Base-by-base conservation (phyloP, 2,113 vertebrate species). In the Chinchilla lanigera region DNA sequence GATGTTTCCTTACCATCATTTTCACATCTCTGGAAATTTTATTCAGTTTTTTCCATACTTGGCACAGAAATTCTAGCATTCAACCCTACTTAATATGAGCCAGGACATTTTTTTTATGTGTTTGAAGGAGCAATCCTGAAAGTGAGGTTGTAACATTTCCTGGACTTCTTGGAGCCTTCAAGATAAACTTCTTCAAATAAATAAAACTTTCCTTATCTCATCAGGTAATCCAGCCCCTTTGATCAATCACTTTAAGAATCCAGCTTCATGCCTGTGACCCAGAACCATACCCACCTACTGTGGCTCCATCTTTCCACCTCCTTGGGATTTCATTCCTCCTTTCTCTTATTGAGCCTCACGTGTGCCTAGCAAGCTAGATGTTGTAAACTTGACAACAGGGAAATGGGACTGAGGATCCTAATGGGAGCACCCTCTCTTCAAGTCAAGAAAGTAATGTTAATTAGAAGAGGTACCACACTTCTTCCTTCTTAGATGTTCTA, bases 231-330 rank as follows among this genome's bases (percentile, higher is more conserved):
- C n/a, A 87, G 8, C 3, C 1, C 17, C 11, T 78, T 30, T 63
- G 52, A 85, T 54, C 33, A 38, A 13, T 54, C 44, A 58, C 12
- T 33, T 35, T 26, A 75, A 44, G 24, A 85, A 73, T 63, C 38
- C 52, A 52, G 9, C 41, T 28, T 20, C 26, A 63, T 13, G 5
- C 9, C 20, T 17, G 35, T 26, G 38, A 24, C 67, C 7, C 47
- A 52, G 84, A 12, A 80, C 17, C 20, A 17, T 6, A 0, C 28
- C 13, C 50, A 38, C 24, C 50, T 2, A 38, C n/a, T 35, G 14
- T 50, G 8, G 8, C 7, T 17, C 58, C 4, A 3, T 50, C 0
- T 61, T 38, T 52, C 35, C 50, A 0, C 7, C 6, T 50, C 33
- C 7, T 60, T 28, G 50, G 28, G 28, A 8, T 41, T 35, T 81